Conservation (phyloP, 2,797 vertebrate genomes). For the Cyclura pinguis region DNA sequence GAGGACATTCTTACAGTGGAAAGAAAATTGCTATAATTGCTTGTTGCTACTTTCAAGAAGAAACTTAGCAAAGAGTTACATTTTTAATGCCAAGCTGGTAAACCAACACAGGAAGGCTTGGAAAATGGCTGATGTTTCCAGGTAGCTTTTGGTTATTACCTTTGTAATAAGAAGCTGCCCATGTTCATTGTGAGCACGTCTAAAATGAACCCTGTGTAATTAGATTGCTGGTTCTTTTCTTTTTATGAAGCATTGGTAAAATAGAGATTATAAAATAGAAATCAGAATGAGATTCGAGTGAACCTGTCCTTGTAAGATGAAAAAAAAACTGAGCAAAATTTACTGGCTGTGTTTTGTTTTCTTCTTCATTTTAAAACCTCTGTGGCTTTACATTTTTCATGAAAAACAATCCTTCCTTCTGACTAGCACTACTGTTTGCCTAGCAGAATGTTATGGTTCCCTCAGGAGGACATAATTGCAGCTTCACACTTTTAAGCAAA, state of each 20-base stretch:
- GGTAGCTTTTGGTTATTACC: neutral
- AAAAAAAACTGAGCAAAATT: neutral
- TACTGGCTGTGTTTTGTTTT: neutral
- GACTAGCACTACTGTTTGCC: neutral
- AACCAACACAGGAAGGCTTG: neutral
- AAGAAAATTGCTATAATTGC: no score
- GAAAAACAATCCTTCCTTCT: neutral
- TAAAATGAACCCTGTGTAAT: neutral
- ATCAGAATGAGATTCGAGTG: neutral
- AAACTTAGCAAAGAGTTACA: no score
- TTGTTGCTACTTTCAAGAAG: no score
- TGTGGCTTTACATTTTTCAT: conserved; percentile 13
- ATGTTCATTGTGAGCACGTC: neutral
- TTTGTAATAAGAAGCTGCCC: neutral
- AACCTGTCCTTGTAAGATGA: neutral
- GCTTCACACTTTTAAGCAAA: neutral
- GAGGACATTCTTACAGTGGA: no score
- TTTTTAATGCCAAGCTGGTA: no score
- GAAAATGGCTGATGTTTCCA: neutral
- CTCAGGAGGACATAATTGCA: neutral
- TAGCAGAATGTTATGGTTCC: neutral
- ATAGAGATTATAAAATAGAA: neutral
- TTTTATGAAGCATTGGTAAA: neutral
- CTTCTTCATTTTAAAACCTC: conserved; percentile 5
- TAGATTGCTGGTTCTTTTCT: neutral